Conservation (phyloP, 2,888 invertebrate species). For the Odontothrips loti region DNA sequence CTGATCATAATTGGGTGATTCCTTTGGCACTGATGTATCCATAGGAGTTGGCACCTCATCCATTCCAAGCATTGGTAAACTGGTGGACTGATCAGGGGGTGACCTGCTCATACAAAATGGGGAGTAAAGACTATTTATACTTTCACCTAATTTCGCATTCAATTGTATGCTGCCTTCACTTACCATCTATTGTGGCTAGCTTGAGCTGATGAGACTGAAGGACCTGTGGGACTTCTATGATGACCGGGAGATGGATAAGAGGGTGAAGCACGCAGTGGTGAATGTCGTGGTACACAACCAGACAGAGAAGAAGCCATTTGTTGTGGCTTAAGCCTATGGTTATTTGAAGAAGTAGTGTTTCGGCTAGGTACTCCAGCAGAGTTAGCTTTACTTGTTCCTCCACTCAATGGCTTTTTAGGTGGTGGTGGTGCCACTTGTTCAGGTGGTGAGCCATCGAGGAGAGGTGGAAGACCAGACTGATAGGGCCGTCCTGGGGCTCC, state of each 20-base stretch:
- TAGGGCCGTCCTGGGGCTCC: slow-evolving; percentile 10
- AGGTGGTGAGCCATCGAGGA: slow-evolving; percentile 20
- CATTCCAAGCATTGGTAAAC: slow-evolving; percentile 28
- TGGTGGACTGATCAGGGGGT: slow-evolving; percentile 23
- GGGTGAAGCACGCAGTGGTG: slow-evolving; percentile 58
- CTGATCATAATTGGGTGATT: slow-evolving; percentile 15
- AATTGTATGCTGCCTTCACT: background rate
- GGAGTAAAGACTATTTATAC: background rate
- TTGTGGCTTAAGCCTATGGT: slow-evolving; percentile 28
- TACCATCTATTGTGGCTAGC: slow-evolving; percentile 37
- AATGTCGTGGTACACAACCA: slow-evolving; percentile 54
- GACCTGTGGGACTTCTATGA: slow-evolving; percentile 45
- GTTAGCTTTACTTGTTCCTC: slow-evolving; percentile 33
- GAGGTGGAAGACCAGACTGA: background rate
- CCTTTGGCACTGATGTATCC: slow-evolving; percentile 10
- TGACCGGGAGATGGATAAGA: slow-evolving; percentile 43
- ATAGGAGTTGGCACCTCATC: slow-evolving; percentile 26
- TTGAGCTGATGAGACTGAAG: slow-evolving; percentile 38
- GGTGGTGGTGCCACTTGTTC: slow-evolving; percentile 12
- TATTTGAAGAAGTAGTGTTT: background rate
- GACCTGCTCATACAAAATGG: background rate
- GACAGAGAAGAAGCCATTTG: slow-evolving; percentile 31
- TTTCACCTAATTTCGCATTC: background rate
- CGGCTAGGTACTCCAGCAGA: slow-evolving; percentile 27
- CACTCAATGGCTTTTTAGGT: slow-evolving; percentile 31